phyloP scores from a whole-genome alignment of 2,113 vertebrate genomes.

The Charadrius vociferus region DNA sequence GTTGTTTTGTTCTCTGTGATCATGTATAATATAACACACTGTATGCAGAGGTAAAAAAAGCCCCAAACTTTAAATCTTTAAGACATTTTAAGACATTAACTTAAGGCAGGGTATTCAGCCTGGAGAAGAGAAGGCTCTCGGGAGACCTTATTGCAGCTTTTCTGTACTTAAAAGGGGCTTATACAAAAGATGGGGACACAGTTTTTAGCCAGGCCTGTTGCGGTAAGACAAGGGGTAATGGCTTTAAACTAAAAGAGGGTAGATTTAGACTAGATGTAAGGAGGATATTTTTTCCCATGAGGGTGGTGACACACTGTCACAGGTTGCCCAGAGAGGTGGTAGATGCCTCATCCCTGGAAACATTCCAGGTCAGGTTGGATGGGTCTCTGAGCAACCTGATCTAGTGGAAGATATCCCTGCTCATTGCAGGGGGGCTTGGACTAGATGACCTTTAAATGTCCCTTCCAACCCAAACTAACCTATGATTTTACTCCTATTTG shows the following conservation, averaged over 20 bases:
- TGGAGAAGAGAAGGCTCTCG: neutral
- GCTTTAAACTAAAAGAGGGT: neutral
- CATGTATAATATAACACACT: neutral
- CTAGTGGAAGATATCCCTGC: neutral
- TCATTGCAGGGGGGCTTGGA: neutral
- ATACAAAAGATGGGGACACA: neutral
- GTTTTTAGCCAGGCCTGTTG: neutral
- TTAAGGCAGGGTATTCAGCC: neutral
- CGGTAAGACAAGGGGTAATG: neutral
- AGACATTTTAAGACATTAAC: neutral
- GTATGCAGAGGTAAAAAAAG: neutral
- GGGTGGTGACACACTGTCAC: neutral
- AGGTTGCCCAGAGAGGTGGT: neutral
- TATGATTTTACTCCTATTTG: neutral
- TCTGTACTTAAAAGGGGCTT: neutral
- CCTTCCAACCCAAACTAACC: neutral
- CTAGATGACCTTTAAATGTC: neutral
- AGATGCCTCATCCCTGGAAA: neutral
- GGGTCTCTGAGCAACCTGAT: neutral
- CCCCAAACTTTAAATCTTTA: neutral
- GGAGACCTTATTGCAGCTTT: neutral
- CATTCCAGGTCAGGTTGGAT: neutral
- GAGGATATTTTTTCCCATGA: neutral
- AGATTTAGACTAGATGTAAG: neutral
- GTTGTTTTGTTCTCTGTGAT: neutral